Evolutionary conservation across 2,797 vertebrate genomes (phyloP).

Genomic region (Aphelocoma californica): DNA sequence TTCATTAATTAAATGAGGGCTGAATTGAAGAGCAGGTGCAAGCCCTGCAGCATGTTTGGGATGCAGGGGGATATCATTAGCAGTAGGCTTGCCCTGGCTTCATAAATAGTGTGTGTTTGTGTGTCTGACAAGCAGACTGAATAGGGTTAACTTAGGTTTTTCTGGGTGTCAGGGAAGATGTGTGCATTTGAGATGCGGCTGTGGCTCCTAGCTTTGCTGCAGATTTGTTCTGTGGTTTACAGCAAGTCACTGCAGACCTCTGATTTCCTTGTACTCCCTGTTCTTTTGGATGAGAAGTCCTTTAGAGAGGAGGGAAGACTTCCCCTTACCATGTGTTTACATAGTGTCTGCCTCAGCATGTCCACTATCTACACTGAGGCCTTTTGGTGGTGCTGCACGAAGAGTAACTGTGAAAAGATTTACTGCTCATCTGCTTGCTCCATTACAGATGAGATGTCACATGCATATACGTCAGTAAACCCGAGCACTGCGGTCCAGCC

Average conservation of each 20-base stretch:
- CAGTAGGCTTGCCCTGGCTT: not conserved
- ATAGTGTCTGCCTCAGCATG: not conserved
- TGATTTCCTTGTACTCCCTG: not conserved
- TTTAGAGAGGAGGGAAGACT: not conserved
- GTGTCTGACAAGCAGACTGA: not conserved
- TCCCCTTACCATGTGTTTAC: not conserved
- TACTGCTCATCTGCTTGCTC: not conserved
- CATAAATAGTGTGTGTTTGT: not conserved
- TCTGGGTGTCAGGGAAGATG: not conserved
- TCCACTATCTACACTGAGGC: not conserved
- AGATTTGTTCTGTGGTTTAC: not conserved
- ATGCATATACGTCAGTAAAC: accelerated
- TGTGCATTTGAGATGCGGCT: not conserved
- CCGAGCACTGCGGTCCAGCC: not conserved
- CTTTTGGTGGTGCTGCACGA: not conserved
- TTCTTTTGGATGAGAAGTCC: not conserved
- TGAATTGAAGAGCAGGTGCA: constrained; percentile 6
- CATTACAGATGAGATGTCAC: not conserved
- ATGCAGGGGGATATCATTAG: not conserved
- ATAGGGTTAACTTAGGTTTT: not conserved
- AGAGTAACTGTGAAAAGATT: not conserved
- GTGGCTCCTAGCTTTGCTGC: not conserved
- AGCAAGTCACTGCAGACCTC: not conserved
- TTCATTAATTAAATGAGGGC: constrained; percentile 16
- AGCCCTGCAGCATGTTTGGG: not conserved